Evolutionary conservation across 2,797 vertebrate species (phyloP).

Genomic region (Takifugu rubripes): DNA sequence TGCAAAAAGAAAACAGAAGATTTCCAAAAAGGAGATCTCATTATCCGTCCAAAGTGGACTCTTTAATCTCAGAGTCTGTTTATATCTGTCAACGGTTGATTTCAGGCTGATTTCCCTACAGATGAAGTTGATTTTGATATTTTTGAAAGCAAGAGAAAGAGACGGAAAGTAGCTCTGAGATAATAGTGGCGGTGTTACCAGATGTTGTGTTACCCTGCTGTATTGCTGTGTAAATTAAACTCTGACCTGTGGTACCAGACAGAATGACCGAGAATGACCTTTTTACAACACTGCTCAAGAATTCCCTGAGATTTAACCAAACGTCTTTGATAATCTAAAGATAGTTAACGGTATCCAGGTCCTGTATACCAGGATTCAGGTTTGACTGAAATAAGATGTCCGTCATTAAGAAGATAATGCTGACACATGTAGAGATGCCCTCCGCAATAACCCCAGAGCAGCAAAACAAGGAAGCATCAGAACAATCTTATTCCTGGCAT

Average conservation of each 20-base stretch:
- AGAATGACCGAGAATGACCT: no score
- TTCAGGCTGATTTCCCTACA: slow-evolving; percentile 4
- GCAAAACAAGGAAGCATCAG: slow-evolving; percentile 12
- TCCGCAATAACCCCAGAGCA: background rate
- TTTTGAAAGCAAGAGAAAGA: slow-evolving; percentile 5
- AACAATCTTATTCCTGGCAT: slow-evolving; percentile 23
- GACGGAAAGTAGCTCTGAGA: background rate
- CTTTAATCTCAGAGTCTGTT: slow-evolving; percentile 47
- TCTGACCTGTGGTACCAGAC: no score
- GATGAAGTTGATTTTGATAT: slow-evolving; percentile 22
- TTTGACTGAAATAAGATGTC: background rate
- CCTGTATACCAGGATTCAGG: no score
- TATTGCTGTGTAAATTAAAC: no score
- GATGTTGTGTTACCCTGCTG: no score
- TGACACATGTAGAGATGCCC: slow-evolving; percentile 5
- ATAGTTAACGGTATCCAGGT: no score
- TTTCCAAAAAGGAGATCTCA: slow-evolving; percentile 34
- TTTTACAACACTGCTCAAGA: no score
- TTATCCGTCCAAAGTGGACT: slow-evolving; percentile 36
- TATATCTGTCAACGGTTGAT: slow-evolving; percentile 42
- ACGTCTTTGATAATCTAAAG: no score
- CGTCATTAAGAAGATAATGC: slow-evolving; percentile 4
- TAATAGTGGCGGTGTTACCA: no score
- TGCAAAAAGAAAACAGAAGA: slow-evolving; percentile 20
- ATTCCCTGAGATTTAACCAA: no score